These are phyloP conservation scores for Cryptomyrus ogoouensis DNA, from an alignment of 2,113 vertebrate genomes.

Conservation along the genomic window DNA sequence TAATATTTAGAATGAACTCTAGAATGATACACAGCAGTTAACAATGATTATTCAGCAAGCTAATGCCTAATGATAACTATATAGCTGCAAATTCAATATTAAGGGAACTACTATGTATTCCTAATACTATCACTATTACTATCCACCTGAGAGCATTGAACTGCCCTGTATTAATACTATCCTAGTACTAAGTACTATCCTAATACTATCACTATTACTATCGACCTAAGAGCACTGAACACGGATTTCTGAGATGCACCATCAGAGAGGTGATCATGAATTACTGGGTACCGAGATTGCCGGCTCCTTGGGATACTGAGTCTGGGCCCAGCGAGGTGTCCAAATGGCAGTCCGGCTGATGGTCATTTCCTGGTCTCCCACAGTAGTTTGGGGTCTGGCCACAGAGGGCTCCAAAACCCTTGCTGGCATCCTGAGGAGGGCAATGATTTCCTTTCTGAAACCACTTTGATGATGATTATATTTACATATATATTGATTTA, in stretches of 20 bases:
- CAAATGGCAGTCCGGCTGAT: neutral
- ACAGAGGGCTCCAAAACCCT: neutral
- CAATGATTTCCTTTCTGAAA: slow-evolving; percentile 24
- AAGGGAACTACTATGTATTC: neutral
- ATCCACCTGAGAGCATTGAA: neutral
- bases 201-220: neutral
- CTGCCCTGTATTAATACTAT: neutral
- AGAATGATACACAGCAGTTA: neutral
- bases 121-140: neutral
- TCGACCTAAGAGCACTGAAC: neutral
- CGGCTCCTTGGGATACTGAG: slow-evolving; percentile 14
- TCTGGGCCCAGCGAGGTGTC: slow-evolving; percentile 16
- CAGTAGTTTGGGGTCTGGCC: neutral
- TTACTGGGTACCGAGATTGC: slow-evolving; percentile 33
- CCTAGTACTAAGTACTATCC: neutral
- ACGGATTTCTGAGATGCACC: neutral
- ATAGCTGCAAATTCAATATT: neutral
- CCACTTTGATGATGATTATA: neutral
- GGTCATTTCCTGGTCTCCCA: slow-evolving; percentile 4
- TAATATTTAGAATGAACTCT: neutral
- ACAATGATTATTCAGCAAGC: neutral
- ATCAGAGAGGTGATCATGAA: neutral
- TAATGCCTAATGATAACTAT: neutral
- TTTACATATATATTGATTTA: neutral
- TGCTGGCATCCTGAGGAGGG: neutral